phyloP scores from a whole-genome alignment of 2,113 vertebrate species.

The Corvus cornix region DNA sequence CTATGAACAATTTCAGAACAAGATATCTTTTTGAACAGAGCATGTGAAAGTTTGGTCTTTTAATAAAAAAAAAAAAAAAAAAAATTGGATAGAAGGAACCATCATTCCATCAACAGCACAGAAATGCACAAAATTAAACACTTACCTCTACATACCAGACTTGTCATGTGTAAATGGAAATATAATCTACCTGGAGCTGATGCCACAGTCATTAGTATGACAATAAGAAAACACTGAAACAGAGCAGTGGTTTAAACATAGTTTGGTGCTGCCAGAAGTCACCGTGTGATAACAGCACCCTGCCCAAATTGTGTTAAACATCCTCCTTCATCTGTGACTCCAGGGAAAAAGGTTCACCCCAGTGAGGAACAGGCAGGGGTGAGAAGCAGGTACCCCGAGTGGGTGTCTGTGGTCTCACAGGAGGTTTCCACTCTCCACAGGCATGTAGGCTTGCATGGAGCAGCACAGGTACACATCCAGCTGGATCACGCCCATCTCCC shows the following conservation, averaged over 20 bases:
- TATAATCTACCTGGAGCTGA: background rate
- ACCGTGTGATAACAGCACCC: rapidly evolving
- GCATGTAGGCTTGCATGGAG: rapidly evolving
- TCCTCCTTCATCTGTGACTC: rapidly evolving
- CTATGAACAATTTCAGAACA: background rate
- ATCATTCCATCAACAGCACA: background rate
- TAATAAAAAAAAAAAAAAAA: background rate
- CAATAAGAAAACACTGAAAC: background rate
- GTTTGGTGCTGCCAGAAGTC: background rate
- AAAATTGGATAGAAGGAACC: background rate
- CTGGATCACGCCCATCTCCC: background rate
- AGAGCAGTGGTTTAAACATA: background rate
- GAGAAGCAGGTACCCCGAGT: background rate
- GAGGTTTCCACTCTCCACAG: background rate
- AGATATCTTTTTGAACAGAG: background rate
- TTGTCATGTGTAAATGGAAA: background rate
- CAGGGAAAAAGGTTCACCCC: rapidly evolving
- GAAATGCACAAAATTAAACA: background rate
- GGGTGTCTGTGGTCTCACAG: background rate
- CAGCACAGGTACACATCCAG: rapidly evolving
- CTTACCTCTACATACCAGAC: background rate
- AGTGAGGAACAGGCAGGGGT: rapidly evolving
- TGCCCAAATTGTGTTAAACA: background rate
- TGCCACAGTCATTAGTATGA: background rate
- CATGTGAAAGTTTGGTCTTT: background rate